phyloP scores from a whole-genome alignment of 23 tunicate genomes.

The Ascidia mentula region DNA sequence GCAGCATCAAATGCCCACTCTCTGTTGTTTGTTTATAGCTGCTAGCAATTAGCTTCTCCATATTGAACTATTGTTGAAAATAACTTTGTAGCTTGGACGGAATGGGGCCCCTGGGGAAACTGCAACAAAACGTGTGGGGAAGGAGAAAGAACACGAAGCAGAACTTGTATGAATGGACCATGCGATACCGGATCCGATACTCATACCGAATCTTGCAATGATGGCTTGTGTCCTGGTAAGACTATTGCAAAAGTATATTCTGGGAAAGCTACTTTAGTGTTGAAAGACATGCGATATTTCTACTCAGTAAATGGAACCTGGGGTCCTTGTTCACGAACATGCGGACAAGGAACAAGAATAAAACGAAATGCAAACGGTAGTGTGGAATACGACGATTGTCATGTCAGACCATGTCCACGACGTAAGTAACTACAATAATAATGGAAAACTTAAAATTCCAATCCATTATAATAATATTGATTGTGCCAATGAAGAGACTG shows the following conservation, averaged over 20 bases:
- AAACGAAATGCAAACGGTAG: neutral
- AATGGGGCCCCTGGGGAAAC: neutral
- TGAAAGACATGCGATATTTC: neutral
- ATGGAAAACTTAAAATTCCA: too few relatives aligned
- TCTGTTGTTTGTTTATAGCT: too few relatives aligned
- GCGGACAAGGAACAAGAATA: conserved; percentile 34
- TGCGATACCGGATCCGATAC: neutral
- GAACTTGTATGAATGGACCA: neutral
- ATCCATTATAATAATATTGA: too few relatives aligned
- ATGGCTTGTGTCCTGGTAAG: neutral
- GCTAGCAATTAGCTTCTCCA: too few relatives aligned
- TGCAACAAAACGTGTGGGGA: neutral
- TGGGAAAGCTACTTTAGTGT: too few relatives aligned
- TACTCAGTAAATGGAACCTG: neutral
- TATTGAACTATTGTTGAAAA: too few relatives aligned
- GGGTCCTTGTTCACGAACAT: conserved; percentile 30
- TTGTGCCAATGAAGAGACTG: too few relatives aligned
- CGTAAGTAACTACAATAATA: conserved; percentile 14
- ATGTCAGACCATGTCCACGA: conserved; percentile 13
- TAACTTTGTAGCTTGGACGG: neutral
- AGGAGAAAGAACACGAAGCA: neutral
- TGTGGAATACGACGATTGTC: conserved; percentile 34
- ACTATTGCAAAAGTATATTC: too few relatives aligned
- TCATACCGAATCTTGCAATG: neutral
- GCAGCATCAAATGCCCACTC: too few relatives aligned